These are phyloP conservation scores for Orchesellides sinensis DNA, from an alignment of 2,888 invertebrate species.

Conservation along the genomic window DNA sequence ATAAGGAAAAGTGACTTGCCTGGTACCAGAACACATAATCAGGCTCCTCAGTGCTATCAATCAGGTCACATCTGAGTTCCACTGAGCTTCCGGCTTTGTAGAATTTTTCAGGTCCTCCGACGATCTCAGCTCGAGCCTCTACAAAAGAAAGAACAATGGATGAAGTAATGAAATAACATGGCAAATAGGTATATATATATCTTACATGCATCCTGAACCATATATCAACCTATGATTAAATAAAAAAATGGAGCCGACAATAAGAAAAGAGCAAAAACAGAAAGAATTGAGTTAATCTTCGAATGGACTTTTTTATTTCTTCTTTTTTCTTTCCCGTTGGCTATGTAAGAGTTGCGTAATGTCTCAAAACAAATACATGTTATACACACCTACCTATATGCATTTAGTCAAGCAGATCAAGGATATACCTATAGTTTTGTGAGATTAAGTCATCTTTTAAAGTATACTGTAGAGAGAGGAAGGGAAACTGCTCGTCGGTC, in stretches of 20 bases:
- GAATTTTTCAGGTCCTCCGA: conserved; percentile 77
- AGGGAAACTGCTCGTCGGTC: neutral
- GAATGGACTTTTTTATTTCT: conserved; percentile 52
- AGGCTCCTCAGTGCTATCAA: conserved; percentile 76
- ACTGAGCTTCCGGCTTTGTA: conserved; percentile 77
- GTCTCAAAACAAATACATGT: too few species aligned
- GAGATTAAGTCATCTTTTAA: conserved; percentile 45
- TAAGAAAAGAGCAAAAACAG: conserved; percentile 41
- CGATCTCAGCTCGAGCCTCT: conserved; percentile 76
- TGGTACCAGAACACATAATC: conserved; percentile 77
- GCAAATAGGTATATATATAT: neutral
- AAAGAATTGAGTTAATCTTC: conserved; percentile 65
- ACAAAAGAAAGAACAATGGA: conserved; percentile 50
- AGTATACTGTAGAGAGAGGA: neutral
- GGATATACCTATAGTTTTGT: conserved; percentile 2
- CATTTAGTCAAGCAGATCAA: too few species aligned
- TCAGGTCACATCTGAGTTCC: conserved; percentile 76
- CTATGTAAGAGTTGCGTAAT: too few species aligned
- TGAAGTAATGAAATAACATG: neutral
- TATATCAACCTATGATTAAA: conserved; percentile 5
- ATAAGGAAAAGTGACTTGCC: too few species aligned
- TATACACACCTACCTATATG: too few species aligned
- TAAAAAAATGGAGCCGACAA: neutral
- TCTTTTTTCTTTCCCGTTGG: conserved; percentile 16
- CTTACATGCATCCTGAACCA: too few species aligned